Evolutionary conservation across 2,797 vertebrate genomes (phyloP), one percentile per base, ranked within the genome.

Genomic region (Sebastes hubbsi): DNA sequence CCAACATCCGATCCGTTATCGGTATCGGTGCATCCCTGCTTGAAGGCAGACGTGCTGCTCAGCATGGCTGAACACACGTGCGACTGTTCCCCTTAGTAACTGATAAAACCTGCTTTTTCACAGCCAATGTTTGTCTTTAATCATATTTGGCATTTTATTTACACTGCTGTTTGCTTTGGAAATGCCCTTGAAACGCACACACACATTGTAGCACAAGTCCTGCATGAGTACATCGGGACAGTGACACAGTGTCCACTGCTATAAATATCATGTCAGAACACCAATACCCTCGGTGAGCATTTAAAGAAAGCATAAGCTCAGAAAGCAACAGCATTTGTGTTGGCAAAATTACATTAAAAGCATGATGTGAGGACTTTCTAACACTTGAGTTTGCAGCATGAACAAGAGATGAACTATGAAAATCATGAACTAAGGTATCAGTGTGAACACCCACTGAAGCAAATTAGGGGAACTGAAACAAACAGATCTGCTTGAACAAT

Each of bases 141-240:
- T 76, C 24, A 72, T 55, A 73, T 69, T 52, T 83, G 74, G 66
- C 72, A 59, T 80, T 55, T 79, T 72, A 81, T 86, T 80, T 76
- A 71, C 34, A 46, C 49, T 67, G 49, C 60, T 77, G 70, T 81
- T 81, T 72, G 55, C 34, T 74, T 82, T 80, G 61, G 62, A 71
- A 55, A 27, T 24, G 49, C 42, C 14, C 5, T 70, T 49, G 46
- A 67, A 58, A 74, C 60, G 46, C 66, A 73, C 56, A 49, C 22
- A 55, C 65, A 54, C 46, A 73, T 55, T 7, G 38, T 32, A 36
- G 3, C 71, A 66, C 22, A 58, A 32, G 55, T 61, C 22, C 55
- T 32, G 25, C 62, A 65, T 60, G 70, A 61, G 75, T 42, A 42
- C 38, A 42, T 42, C 38, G 0, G 32, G 12, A 77, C 38, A 70